phyloP scores from a whole-genome alignment of 2,113 vertebrate genomes.

The Malurus cyaneus region DNA sequence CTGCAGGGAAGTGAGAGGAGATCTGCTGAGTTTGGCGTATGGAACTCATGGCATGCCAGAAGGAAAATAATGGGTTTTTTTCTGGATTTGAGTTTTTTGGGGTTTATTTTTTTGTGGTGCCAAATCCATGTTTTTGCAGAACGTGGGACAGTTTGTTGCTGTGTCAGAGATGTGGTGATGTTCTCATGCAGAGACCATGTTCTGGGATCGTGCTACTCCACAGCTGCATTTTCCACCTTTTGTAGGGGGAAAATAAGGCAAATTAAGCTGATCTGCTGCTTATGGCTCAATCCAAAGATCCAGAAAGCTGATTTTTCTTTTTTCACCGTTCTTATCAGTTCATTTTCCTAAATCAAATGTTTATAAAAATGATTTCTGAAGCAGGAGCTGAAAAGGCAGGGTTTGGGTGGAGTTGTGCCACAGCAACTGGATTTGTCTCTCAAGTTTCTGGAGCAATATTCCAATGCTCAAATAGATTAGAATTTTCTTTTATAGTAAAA shows the following conservation, averaged over 20 bases:
- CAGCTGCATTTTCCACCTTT: not conserved
- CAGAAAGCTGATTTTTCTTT: not conserved
- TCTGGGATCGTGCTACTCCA: not conserved
- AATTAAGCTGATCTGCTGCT: not conserved
- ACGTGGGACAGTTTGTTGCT: accelerated
- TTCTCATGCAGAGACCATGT: accelerated
- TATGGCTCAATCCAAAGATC: not conserved
- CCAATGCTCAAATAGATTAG: not conserved
- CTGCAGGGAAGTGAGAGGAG: not conserved
- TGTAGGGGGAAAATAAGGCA: not conserved
- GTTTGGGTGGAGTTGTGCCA: not conserved
- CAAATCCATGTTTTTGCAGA: accelerated
- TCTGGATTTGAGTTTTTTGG: not conserved
- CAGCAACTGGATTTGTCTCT: not conserved
- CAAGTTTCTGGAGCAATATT: not conserved
- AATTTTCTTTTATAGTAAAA: not conserved
- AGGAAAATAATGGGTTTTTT: not conserved
- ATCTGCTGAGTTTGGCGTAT: not conserved
- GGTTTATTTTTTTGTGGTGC: too few species aligned
- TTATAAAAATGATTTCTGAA: not conserved
- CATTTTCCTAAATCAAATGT: not conserved
- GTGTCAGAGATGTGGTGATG: not conserved
- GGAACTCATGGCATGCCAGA: not conserved
- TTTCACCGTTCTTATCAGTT: not conserved
- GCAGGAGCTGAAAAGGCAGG: not conserved